phyloP scores from a whole-genome alignment of 2,113 vertebrate genomes.

The Anguilla japonica region DNA sequence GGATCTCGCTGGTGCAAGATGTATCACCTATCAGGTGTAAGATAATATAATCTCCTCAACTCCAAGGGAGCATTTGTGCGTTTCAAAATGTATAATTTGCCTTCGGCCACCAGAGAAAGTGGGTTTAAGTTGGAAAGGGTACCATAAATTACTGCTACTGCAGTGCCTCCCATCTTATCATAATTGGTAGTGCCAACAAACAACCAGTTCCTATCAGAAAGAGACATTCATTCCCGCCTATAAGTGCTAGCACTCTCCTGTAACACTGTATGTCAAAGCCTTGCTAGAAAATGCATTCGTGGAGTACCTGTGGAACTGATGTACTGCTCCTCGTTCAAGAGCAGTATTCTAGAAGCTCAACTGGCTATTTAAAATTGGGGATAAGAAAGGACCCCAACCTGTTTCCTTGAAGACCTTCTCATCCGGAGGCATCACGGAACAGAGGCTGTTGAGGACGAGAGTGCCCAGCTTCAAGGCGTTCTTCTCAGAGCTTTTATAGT shows the following conservation, averaged over 20 bases:
- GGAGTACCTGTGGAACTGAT: background rate
- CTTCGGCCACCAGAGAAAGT: too few relatives aligned
- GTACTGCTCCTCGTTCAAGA: background rate
- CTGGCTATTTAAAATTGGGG: background rate
- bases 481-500: constrained; percentile 94
- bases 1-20: too few relatives aligned
- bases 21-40: background rate
- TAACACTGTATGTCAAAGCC: background rate
- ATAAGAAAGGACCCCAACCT: constrained; percentile 62
- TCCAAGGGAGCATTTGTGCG: background rate
- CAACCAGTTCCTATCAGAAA: background rate
- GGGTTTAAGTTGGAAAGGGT: too few relatives aligned
- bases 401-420: constrained; percentile 94
- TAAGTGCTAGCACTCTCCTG: background rate
- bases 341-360: too few relatives aligned
- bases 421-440: constrained; percentile 86
- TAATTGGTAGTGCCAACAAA: background rate
- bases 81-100: background rate
- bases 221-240: background rate
- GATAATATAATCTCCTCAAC: background rate
- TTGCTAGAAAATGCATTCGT: background rate
- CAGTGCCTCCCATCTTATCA: too few relatives aligned
- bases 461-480: constrained; percentile 87
- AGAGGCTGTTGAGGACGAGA: constrained; percentile 92
- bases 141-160: too few relatives aligned